phyloP scores from a whole-genome alignment of 2,888 invertebrate species.

The Petrolisthes cinctipes region DNA sequence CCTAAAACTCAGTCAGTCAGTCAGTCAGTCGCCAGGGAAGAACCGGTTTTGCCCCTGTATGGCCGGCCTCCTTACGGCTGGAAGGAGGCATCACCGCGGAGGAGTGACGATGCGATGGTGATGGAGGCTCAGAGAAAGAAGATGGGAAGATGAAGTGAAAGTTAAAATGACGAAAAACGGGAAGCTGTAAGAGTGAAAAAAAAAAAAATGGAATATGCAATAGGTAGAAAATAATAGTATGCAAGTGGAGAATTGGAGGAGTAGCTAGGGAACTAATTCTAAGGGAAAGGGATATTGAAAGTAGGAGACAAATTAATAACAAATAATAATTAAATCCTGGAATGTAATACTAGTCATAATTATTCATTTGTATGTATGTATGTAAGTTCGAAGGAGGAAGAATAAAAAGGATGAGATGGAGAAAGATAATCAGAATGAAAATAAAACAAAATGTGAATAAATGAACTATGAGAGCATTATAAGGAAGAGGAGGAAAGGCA shows the following conservation, averaged over 20 bases:
- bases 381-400: not conserved
- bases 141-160: not conserved
- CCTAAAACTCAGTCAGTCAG: constrained; percentile 14
- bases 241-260: not conserved
- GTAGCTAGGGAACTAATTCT: not conserved
- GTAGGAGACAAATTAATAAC: not conserved
- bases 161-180: not conserved
- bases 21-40: not conserved
- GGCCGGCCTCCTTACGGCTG: constrained; percentile 30
- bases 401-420: not conserved
- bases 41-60: constrained; percentile 40
- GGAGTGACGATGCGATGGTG: constrained; percentile 3
- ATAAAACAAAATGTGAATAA: not conserved
- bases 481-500: not conserved
- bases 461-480: not conserved
- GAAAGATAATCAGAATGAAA: not conserved
- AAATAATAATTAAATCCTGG: not conserved
- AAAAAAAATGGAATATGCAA: not conserved
- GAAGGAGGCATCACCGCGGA: constrained; percentile 31
- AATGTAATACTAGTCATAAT: too few relatives aligned
- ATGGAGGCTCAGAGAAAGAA: not conserved
- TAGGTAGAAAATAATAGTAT: not conserved
- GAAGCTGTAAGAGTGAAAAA: not conserved
- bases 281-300: not conserved
- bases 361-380: not conserved